Evolutionary conservation across 2,797 vertebrate species (phyloP), one percentile per base, ranked within the genome.

Genomic region (Columba guinea): DNA sequence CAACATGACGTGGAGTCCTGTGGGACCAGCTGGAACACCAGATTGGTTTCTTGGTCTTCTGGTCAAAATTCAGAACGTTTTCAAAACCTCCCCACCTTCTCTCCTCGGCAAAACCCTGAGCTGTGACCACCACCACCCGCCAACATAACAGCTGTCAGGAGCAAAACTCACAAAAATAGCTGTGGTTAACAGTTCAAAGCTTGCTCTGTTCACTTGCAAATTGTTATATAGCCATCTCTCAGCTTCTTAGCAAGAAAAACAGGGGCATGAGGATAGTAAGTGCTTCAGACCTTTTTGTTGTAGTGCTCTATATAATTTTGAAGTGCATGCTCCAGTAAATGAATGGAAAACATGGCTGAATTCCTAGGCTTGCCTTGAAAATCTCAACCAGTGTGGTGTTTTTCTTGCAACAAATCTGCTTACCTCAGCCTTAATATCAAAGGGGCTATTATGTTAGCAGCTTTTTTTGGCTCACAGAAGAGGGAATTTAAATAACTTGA

Each of bases 391-490:
- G 5, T 68, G 79, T 68, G 27, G 7, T 81, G 53, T 80, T 93
- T 92, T 71, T 71, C 53, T 93, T 91, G 35, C 53, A 63, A 71
- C 27, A 60, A 68, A 85, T 69, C 46, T 85, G 37, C 60, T 90
- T 84, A 62, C 27, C 22, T 92, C 69, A 78, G 41, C 62, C 34
- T 75, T 87, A 20, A 6, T 93, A 70, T 73, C 65, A 69, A 65
- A 93, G 41, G 16, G 21, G 5, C 49, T 62, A 2, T 84, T 84
- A 32, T 26, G 23, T 76, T 92, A 46, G 34, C 64, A 39, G 37
- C 49, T 84, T 91, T 60, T 7, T 85, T 88, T 70, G 41, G 46
- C 62, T 87, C 26, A 51, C 52, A 73, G 37, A 56, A 85, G 39
- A 77, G 27, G 24, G n/a, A 79, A 79, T 65, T 90, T 52, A 84